Percentiles rank a stretch among this genome's conserved stretches.
Conservation (phyloP, 1,140 invertebrate genomes). For the Scylla paramamosain region DNA sequence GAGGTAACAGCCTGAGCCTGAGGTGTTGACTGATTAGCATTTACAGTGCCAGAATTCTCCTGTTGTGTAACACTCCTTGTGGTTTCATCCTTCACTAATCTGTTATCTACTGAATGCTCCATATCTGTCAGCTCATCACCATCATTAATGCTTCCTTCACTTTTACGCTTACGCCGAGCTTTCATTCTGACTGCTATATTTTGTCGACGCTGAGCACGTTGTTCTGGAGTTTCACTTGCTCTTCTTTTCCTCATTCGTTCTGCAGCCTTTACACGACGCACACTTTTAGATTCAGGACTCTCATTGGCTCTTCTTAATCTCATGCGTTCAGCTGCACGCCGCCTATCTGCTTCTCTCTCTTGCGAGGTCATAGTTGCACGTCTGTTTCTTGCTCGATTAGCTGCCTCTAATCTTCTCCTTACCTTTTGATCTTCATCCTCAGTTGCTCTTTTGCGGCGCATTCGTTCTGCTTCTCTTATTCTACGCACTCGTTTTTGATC, state of each 20-base stretch:
- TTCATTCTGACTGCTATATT: conserved; percentile 66
- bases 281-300: conserved; percentile 61
- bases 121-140: conserved; percentile 29
- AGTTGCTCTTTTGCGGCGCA: conserved; percentile 64
- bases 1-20: conserved; percentile 44
- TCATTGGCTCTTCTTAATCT: conserved; percentile 67
- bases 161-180: conserved; percentile 60
- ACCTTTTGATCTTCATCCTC: conserved; percentile 45
- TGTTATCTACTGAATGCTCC: conserved; percentile 44
- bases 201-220: conserved; percentile 59
- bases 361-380: conserved; percentile 58
- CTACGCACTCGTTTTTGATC: conserved; percentile 61
- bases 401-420: conserved; percentile 61
- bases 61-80: conserved; percentile 41
- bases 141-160: conserved; percentile 46
- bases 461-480: conserved; percentile 68
- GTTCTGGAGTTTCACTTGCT: conserved; percentile 67
- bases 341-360: conserved; percentile 57
- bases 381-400: conserved; percentile 56
- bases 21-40: conserved; percentile 38
- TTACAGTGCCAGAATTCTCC: conserved; percentile 49
- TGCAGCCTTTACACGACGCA: conserved; percentile 66
- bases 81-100: conserved; percentile 52
- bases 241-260: conserved; percentile 71
- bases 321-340: conserved; percentile 64